Evolutionary conservation across 2,888 invertebrate genomes (phyloP), one percentile per base, ranked within the genome.

Genomic region (Stegophylla sp.): DNA sequence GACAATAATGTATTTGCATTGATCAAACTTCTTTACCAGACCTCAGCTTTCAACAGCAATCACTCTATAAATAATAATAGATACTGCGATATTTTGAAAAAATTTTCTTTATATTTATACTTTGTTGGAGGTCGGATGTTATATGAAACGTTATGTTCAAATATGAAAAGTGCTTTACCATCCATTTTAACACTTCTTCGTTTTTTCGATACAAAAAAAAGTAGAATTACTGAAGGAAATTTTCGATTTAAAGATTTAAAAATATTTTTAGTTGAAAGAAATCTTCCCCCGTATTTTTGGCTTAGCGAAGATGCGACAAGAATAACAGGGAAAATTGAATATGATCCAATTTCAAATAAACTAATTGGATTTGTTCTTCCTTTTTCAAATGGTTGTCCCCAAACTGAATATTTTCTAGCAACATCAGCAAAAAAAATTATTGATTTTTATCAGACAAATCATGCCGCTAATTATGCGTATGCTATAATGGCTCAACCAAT

Each of bases 31-130:
- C n/a, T n/a, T n/a, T n/a, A n/a, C n/a, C n/a, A n/a, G n/a, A n/a
- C n/a, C n/a, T n/a, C n/a, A n/a, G n/a, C n/a, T n/a, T n/a, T n/a
- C n/a, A n/a, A n/a, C n/a, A n/a, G n/a, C n/a, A n/a, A n/a, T n/a
- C n/a, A n/a, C n/a, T n/a, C 48, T 3, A 17, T 48, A 67, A 48
- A 67, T 28, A 26, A 67, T 28, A 67, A 67, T 20, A 20, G 48
- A 26, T 67, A 48, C 9, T 17, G 48, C 7, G 48, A 67, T 1
- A 48, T 1, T n/a, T 0, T 48, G 28, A 67, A 67, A 67, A 67
- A 67, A 28, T 48, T 67, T 67, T 51, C 67, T 48, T 10, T 20
- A n/a, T 67, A 28, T 48, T 67, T 48, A 67, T 67, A 48, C n/a
- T 48, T 67, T n/a, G 43, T 67, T 48, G 48, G 67, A 20, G 48